Base-by-base conservation (phyloP, 1,140 invertebrate genomes). In the Drosophila pruinosa region DNA sequence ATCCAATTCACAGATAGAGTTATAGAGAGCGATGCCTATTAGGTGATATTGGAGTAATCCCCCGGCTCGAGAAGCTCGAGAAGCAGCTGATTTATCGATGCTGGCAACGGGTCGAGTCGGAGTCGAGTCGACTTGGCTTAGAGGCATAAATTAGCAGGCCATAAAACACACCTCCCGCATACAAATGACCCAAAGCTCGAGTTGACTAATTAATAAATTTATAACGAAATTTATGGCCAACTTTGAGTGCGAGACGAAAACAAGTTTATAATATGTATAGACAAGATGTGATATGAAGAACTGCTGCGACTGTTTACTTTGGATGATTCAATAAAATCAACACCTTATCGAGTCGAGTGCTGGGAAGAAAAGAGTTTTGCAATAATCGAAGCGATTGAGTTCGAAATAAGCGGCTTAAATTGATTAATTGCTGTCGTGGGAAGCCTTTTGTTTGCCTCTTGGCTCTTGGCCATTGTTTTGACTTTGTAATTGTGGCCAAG, bases 271-370 rank as follows among this genome's bases (percentile, higher is more conserved):
- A n/a, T n/a, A n/a, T n/a, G n/a, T n/a, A n/a, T n/a, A n/a, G n/a
- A n/a, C n/a, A n/a, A n/a, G n/a, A n/a, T n/a, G n/a, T n/a, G 48
- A 15, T 41, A 34, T 45, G 62, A 61, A 62, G 34, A 63, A 28
- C 39, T 54, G 59, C n/a, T n/a, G n/a, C 12, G 52, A n/a, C 54
- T 62, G 36, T 69, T 45, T 48, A 3, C n/a, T 47, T 26, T 31
- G 24, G 12, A 12, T 48, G 34, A 48, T 64, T 85, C 81, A 74
- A 85, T 86, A 86, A 86, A 86, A 86, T 85, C 77, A 86, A 74
- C 81, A 81, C 61, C 81, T 74, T 17, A 38, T 21, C 31, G 48
- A 54, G 15, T 63, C 70, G 61, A 63, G 53, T 62, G 34, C 38
- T 17, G 22, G 45, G 24, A 24, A 54, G 34, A 62, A 43, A 36